Evolutionary conservation across 2,888 invertebrate genomes (phyloP).

Genomic region (Rhimphoctona megacephalus): DNA sequence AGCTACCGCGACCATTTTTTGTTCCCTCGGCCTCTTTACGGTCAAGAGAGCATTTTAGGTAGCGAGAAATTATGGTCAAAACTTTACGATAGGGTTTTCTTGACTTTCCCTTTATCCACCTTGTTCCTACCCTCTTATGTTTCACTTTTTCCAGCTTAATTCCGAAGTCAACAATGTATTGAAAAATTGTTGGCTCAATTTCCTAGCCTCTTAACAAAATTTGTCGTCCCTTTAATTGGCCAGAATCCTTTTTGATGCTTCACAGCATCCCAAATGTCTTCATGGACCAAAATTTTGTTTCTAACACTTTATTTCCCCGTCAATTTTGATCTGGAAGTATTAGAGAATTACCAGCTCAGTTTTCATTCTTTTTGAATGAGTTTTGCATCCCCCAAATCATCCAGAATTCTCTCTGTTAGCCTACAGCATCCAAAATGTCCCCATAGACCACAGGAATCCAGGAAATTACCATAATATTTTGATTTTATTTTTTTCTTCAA

Average conservation of each 20-base stretch:
- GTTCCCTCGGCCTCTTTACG: neutral
- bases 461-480: neutral
- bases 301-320: neutral
- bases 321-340: neutral
- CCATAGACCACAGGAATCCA: neutral
- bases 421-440: neutral
- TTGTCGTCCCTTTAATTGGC: constrained; percentile 45
- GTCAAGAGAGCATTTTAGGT: constrained; percentile 25
- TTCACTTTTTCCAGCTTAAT: constrained; percentile 3
- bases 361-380: neutral
- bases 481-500: neutral
- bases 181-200: neutral
- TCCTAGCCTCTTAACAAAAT: neutral
- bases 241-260: neutral
- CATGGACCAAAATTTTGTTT: neutral
- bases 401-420: neutral
- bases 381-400: neutral
- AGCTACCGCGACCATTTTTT: constrained; percentile 34
- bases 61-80: constrained; percentile 52
- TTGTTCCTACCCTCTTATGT: neutral
- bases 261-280: neutral
- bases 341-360: neutral
- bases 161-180: neutral
- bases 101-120: neutral
- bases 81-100: constrained; percentile 58